These are phyloP conservation scores for Drosophila anceps DNA, from an alignment of 2,888 invertebrate species.

Conservation along the genomic window DNA sequence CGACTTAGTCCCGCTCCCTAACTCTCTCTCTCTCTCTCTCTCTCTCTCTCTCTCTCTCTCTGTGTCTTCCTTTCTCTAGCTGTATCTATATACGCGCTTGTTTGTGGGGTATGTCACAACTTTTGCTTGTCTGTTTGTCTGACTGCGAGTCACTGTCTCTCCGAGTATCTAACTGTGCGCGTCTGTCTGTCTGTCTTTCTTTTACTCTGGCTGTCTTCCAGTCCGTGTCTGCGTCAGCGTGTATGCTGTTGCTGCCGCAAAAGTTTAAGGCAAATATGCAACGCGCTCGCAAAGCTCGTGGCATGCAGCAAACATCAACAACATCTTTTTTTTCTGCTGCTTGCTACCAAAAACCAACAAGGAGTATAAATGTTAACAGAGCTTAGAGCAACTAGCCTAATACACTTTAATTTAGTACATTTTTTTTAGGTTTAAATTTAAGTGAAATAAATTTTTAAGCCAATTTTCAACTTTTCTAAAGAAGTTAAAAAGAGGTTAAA, in stretches of 20 bases:
- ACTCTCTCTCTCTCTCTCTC: background rate
- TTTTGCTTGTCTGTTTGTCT: slow-evolving; percentile 64
- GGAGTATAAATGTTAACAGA: background rate
- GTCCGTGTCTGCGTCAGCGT: slow-evolving; percentile 28
- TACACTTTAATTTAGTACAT: slow-evolving; percentile 4
- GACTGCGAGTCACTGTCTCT: slow-evolving; percentile 43
- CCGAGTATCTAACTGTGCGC: slow-evolving; percentile 34
- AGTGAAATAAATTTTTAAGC: background rate
- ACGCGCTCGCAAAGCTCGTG: slow-evolving; percentile 67
- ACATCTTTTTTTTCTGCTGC: slow-evolving; percentile 39
- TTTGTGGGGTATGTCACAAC: slow-evolving; percentile 68
- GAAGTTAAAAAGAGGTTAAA: no score
- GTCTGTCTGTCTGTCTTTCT: slow-evolving; percentile 2
- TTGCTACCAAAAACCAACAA: slow-evolving; percentile 11
- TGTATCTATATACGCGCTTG: slow-evolving; percentile 20
- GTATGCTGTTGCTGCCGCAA: slow-evolving; percentile 61
- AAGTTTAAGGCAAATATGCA: slow-evolving; percentile 78
- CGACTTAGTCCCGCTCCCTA: slow-evolving; percentile 18
- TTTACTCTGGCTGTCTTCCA: background rate
- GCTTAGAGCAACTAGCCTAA: slow-evolving; percentile 14
- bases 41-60: background rate
- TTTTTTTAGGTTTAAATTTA: background rate
- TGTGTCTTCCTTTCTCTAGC: background rate
- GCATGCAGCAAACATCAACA: slow-evolving; percentile 80
- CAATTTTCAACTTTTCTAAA: background rate